These are phyloP conservation scores for Philereme vetulata DNA, from an alignment of 2,888 invertebrate species.

Conservation along the genomic window DNA sequence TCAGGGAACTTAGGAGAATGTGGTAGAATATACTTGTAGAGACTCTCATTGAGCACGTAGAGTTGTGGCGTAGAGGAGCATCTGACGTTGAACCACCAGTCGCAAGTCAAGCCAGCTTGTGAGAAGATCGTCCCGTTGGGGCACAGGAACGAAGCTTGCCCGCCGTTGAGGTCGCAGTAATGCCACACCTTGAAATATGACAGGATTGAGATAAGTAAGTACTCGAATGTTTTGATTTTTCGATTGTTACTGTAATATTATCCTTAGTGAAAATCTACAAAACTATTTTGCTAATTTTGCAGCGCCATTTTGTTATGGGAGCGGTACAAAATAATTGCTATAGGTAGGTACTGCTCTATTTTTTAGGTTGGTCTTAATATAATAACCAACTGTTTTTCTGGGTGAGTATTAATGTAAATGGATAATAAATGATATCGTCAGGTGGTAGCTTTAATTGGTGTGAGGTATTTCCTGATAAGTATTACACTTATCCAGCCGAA, in stretches of 20 bases:
- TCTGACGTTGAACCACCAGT: constrained; percentile 97
- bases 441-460: not conserved
- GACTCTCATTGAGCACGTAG: constrained; percentile 93
- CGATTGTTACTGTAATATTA: no score
- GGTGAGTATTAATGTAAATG: no score
- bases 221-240: no score
- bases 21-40: constrained; percentile 94
- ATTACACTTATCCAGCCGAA: constrained; percentile 15
- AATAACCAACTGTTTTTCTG: no score
- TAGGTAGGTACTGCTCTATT: no score
- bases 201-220: no score
- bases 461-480: constrained; percentile 12
- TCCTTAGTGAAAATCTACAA: no score
- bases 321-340: no score
- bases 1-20: constrained; percentile 95
- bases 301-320: no score
- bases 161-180: constrained; percentile 95
- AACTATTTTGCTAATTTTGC: no score
- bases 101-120: constrained; percentile 93
- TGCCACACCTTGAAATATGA: constrained; percentile 90
- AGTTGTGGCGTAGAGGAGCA: constrained; percentile 92
- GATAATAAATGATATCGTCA: no score
- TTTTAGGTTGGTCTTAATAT: no score
- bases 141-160: constrained; percentile 94
- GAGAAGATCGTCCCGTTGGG: constrained; percentile 96